Percentiles rank a stretch among this genome's conserved stretches.
phyloP scores from a whole-genome alignment of 2,113 vertebrate genomes.

The Ictalurus punctatus region DNA sequence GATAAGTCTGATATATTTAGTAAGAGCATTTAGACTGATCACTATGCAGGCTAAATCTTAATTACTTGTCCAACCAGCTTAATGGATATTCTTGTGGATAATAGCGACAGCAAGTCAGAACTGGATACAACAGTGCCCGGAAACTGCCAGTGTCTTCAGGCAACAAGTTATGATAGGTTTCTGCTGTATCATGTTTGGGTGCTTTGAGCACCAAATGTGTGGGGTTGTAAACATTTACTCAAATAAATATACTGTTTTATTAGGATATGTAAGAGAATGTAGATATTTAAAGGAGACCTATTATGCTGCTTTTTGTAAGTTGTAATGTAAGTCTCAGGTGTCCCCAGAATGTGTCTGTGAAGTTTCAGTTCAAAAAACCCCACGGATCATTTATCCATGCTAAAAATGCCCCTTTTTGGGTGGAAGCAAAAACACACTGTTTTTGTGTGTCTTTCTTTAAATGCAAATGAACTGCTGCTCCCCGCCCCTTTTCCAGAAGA shows the following conservation, averaged over 20 bases:
- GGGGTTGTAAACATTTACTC: background rate
- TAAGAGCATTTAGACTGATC: background rate
- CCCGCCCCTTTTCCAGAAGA: too few relatives aligned
- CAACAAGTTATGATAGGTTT: background rate
- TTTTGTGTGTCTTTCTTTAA: too few relatives aligned
- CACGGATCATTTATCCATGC: too few relatives aligned
- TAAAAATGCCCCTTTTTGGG: too few relatives aligned
- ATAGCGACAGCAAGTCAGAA: background rate
- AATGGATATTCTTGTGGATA: constrained; percentile 43
- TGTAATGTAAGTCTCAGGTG: too few relatives aligned
- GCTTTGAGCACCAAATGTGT: background rate
- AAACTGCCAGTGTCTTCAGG: constrained; percentile 4
- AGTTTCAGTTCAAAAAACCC: too few relatives aligned
- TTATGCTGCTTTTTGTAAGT: too few relatives aligned
- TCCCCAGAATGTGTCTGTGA: too few relatives aligned
- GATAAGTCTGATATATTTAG: background rate
- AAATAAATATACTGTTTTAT: background rate
- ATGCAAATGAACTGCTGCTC: too few relatives aligned
- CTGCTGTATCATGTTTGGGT: constrained; percentile 21
- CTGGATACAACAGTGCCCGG: background rate
- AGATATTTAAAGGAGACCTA: background rate
- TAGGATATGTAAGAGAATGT: background rate
- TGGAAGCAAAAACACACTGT: too few relatives aligned
- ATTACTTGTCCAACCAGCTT: constrained; percentile 64
- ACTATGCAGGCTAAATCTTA: constrained; percentile 53